Evolutionary conservation across 2,113 vertebrate genomes (phyloP).

Genomic region (Nyctereutes procyonoides): DNA sequence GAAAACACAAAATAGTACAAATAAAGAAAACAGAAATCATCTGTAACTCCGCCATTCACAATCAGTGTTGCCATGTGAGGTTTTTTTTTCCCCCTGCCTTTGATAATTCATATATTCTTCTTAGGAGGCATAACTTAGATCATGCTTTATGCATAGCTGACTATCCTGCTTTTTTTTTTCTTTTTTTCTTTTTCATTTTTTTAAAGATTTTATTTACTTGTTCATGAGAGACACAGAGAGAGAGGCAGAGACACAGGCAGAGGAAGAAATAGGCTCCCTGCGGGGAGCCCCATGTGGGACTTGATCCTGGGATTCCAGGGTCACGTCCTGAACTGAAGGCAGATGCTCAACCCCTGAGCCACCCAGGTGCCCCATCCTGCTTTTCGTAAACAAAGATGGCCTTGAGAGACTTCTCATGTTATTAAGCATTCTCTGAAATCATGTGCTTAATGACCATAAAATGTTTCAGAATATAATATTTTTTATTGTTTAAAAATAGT

Average conservation of each 20-base stretch:
- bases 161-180: not conserved
- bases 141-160: not conserved
- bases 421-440: not conserved
- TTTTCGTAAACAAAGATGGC: not conserved
- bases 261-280: too few relatives aligned
- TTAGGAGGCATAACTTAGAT: not conserved
- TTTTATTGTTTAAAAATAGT: conserved; percentile 2
- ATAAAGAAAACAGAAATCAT: not conserved
- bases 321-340: too few relatives aligned
- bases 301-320: too few relatives aligned
- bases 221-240: too few relatives aligned
- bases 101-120: not conserved
- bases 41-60: not conserved
- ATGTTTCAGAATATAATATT: not conserved
- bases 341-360: too few relatives aligned
- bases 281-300: too few relatives aligned
- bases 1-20: not conserved
- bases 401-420: not conserved
- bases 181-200: too few relatives aligned
- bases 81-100: not conserved
- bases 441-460: not conserved
- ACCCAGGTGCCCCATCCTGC: too few relatives aligned
- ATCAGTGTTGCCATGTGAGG: not conserved
- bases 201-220: too few relatives aligned
- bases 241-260: too few relatives aligned